Percentiles rank a stretch among this genome's conserved stretches.
Evolutionary conservation across 2,888 invertebrate species (phyloP).

Genomic region (Acrobasis consociella): DNA sequence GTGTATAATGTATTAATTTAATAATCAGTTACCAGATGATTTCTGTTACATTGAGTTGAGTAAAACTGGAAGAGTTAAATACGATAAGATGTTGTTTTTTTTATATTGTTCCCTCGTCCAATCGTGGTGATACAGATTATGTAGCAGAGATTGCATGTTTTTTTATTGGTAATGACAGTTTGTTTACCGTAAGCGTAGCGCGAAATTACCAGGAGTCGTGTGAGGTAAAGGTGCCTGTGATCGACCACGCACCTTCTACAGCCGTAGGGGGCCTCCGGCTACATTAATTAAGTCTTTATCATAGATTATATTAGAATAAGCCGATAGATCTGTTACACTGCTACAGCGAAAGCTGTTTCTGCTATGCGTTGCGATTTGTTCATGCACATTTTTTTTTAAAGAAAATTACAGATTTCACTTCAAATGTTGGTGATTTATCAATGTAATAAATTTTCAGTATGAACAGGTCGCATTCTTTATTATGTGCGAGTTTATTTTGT

Average conservation of each 20-base stretch:
- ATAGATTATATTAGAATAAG: slow-evolving; percentile 71
- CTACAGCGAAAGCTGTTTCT: slow-evolving; percentile 63
- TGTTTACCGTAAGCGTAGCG: slow-evolving; percentile 67
- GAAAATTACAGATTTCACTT: neutral
- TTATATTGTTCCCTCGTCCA: slow-evolving; percentile 66
- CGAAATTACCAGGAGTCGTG: slow-evolving; percentile 40
- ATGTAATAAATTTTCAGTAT: slow-evolving; percentile 14
- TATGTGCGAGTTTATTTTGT: slow-evolving; percentile 29
- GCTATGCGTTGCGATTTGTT: slow-evolving; percentile 63
- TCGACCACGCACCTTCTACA: neutral
- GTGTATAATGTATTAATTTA: slow-evolving; percentile 76
- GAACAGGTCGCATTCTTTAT: slow-evolving; percentile 28
- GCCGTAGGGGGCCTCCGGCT: slow-evolving; percentile 25
- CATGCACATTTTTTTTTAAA: slow-evolving; percentile 30
- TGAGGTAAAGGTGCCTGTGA: neutral
- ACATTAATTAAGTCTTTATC: slow-evolving; percentile 59
- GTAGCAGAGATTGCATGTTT: slow-evolving; percentile 46
- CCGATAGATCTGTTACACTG: slow-evolving; percentile 74
- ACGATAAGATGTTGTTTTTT: slow-evolving; percentile 75
- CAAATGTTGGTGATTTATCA: neutral
- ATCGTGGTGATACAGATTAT: slow-evolving; percentile 39
- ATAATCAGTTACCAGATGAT: slow-evolving; percentile 76
- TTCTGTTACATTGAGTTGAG: slow-evolving; percentile 78
- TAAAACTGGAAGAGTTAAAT: slow-evolving; percentile 75
- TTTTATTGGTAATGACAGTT: slow-evolving; percentile 46